Percentiles rank a stretch among this genome's conserved stretches.
Evolutionary conservation across 1,140 invertebrate genomes (phyloP).

Genomic region (Drosophila bipectinata): DNA sequence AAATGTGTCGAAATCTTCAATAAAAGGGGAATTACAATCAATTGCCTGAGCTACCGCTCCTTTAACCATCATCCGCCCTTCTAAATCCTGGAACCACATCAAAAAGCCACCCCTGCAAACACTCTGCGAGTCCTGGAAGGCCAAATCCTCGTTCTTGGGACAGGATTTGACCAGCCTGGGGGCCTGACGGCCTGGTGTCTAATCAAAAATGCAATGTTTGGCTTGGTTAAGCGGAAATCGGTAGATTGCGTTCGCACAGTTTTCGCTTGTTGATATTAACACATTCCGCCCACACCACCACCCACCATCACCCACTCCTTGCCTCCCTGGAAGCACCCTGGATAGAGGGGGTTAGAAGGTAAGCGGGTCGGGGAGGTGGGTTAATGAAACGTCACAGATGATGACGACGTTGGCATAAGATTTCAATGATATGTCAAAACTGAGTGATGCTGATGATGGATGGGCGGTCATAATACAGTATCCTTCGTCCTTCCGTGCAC

Average conservation of each 20-base stretch:
- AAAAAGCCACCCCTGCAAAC: constrained; percentile 38
- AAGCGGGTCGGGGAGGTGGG: constrained; percentile 34
- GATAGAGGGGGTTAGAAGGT: not conserved
- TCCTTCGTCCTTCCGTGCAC: constrained; percentile 19
- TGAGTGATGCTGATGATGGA: constrained; percentile 80
- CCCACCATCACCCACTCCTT: not conserved
- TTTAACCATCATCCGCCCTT: not conserved
- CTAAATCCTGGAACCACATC: constrained; percentile 2
- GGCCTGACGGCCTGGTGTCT: constrained; percentile 51
- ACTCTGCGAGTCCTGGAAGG: constrained; percentile 33
- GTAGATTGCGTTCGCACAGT: constrained; percentile 78
- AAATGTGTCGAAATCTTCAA: constrained; percentile 8
- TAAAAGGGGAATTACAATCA: constrained; percentile 53
- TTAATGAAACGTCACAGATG: constrained; percentile 82
- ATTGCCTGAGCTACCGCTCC: constrained; percentile 14
- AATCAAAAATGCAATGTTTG: constrained; percentile 83
- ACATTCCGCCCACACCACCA: constrained; percentile 34
- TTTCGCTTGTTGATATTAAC: constrained; percentile 74
- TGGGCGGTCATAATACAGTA: constrained; percentile 61
- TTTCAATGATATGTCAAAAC: constrained; percentile 82
- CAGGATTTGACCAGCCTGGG: constrained; percentile 52
- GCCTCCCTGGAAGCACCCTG: constrained; percentile 6
- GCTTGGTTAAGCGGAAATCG: constrained; percentile 82
- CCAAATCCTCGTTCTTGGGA: constrained; percentile 49
- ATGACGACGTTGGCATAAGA: constrained; percentile 70